phyloP scores from a whole-genome alignment of 1,140 invertebrate genomes.

The Lepidotrigona ventralis region DNA sequence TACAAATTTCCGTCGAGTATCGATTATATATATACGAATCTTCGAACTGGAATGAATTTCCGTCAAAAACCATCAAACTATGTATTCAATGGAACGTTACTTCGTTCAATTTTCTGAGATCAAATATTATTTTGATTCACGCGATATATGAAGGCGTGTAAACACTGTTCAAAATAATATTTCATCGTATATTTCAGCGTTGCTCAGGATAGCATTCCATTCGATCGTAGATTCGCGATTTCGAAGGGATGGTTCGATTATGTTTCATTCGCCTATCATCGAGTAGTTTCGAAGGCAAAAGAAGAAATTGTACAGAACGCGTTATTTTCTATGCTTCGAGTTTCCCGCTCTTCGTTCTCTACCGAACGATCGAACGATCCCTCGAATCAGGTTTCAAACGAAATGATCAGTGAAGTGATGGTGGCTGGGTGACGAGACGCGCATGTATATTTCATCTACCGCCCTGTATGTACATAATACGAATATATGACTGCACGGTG shows the following conservation, averaged over 20 bases:
- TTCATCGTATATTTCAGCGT: too few species aligned
- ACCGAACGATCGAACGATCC: background rate
- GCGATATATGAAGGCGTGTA: background rate
- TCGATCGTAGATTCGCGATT: background rate
- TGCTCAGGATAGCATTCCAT: background rate
- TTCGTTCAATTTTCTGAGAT: background rate
- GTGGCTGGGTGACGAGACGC: background rate
- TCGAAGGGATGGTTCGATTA: background rate
- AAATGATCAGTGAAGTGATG: background rate
- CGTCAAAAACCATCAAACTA: background rate
- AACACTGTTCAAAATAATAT: background rate
- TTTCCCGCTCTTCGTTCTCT: background rate
- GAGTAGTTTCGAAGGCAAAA: background rate
- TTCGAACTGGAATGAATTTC: background rate
- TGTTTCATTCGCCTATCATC: background rate
- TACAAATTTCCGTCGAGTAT: background rate
- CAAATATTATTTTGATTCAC: background rate
- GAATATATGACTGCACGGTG: slow-evolving; percentile 16
- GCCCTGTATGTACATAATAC: slow-evolving; percentile 40
- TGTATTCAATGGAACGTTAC: background rate
- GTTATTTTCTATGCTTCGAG: background rate
- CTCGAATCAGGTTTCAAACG: background rate
- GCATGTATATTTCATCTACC: background rate
- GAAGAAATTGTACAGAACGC: background rate
- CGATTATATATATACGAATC: background rate